Conservation (phyloP, 2,113 vertebrate genomes). For the Otocyon megalotis region DNA sequence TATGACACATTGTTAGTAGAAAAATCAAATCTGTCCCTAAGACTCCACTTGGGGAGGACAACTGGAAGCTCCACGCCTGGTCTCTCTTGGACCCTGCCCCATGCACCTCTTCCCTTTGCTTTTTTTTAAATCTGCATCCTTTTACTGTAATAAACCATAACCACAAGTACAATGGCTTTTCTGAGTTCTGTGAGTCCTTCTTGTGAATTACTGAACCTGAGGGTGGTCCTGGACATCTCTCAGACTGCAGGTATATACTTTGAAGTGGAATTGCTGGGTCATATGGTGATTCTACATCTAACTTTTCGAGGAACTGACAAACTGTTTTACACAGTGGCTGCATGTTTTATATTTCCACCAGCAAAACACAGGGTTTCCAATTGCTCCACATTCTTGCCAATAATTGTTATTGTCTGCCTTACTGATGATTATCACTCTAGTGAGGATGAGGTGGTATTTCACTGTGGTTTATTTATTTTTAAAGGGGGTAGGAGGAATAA, state of each 20-base stretch:
- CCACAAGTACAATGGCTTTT: background rate
- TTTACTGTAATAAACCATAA: conserved; percentile 2
- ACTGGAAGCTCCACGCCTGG: background rate
- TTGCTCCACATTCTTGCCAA: background rate
- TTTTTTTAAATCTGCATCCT: conserved; percentile 32
- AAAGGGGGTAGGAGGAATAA: background rate
- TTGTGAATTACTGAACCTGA: conserved; percentile 41
- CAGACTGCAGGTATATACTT: background rate
- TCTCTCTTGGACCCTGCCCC: background rate
- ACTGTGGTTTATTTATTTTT: conserved; percentile 42
- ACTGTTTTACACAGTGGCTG: background rate
- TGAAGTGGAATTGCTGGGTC: background rate
- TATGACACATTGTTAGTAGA: background rate
- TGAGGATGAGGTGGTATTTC: conserved; percentile 6
- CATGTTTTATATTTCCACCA: background rate
- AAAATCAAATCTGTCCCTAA: background rate
- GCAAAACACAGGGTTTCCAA: background rate
- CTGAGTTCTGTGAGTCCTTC: conserved; percentile 40
- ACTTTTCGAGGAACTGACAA: background rate
- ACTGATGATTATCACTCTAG: background rate
- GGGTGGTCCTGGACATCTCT: background rate
- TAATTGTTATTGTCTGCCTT: conserved; percentile 11
- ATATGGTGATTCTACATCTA: background rate
- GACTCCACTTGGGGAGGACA: background rate
- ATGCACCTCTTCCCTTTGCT: background rate